phyloP scores from a whole-genome alignment of 1,140 invertebrate genomes.

The Magallana gigas region DNA sequence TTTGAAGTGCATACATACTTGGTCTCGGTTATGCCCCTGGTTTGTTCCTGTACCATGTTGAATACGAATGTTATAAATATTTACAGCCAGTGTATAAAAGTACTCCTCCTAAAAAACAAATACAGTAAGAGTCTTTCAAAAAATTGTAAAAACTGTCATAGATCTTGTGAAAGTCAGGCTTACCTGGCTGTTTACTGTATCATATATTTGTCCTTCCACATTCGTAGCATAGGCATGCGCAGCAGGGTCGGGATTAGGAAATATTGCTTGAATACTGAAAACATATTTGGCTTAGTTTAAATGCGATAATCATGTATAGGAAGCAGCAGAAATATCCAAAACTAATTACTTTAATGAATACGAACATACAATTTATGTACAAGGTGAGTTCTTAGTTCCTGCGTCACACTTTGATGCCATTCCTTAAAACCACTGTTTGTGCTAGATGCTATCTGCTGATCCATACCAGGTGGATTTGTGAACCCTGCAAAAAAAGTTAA shows the following conservation, averaged over 20 bases:
- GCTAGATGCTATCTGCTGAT: constrained; percentile 53
- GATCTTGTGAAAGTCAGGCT: constrained; percentile 33
- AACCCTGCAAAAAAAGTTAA: not conserved
- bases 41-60: constrained; percentile 42
- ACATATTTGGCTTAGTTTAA: not conserved
- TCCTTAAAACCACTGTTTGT: constrained; percentile 84
- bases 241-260: constrained; percentile 89
- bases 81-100: constrained; percentile 98
- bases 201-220: constrained; percentile 99
- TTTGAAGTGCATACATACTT: not conserved
- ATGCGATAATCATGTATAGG: too few species aligned
- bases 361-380: constrained; percentile 95
- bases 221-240: constrained; percentile 98
- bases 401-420: constrained; percentile 98
- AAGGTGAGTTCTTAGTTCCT: constrained; percentile 98
- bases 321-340: too few species aligned
- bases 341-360: not conserved
- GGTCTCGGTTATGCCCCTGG: constrained; percentile 32
- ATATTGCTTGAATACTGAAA: constrained; percentile 96
- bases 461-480: constrained; percentile 21
- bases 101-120: constrained; percentile 89
- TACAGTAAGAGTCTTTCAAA: not conserved
- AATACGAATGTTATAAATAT: constrained; percentile 97
- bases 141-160: not conserved
- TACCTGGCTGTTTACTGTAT: constrained; percentile 93